Evolutionary conservation across 2,113 vertebrate species (phyloP).

Genomic region (Cacatua alba): DNA sequence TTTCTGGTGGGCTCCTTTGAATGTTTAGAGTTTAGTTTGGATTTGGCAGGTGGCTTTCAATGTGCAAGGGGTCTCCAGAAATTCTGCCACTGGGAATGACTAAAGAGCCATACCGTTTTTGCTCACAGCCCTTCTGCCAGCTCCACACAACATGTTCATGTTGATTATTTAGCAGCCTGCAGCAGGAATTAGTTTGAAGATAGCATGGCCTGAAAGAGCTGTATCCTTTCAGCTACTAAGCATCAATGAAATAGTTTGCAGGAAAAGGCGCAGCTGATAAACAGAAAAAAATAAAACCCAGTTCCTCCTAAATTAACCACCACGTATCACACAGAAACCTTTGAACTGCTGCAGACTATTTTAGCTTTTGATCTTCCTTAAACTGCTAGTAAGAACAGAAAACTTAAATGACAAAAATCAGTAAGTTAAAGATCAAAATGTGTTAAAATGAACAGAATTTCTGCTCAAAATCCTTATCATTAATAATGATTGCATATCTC

Average conservation of each 20-base stretch:
- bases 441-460: neutral
- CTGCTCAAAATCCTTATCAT: neutral
- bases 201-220: neutral
- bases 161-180: neutral
- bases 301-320: neutral
- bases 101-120: neutral
- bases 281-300: neutral
- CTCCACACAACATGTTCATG: neutral
- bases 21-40: neutral
- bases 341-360: neutral
- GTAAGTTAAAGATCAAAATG: neutral
- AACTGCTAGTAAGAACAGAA: neutral
- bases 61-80: neutral
- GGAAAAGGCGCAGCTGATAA: neutral
- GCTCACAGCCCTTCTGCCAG: neutral
- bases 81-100: neutral
- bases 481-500: constrained; percentile 8
- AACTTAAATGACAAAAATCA: neutral
- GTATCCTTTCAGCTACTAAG: neutral
- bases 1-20: neutral
- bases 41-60: neutral
- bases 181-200: neutral
- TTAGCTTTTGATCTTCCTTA: neutral
- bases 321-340: neutral
- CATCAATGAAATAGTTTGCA: fast-evolving